A percentile compares a stretch with the other conserved stretches of the same genome.
Conservation (phyloP, 2,888 invertebrate species). For the Catotricha subobsoleta region DNA sequence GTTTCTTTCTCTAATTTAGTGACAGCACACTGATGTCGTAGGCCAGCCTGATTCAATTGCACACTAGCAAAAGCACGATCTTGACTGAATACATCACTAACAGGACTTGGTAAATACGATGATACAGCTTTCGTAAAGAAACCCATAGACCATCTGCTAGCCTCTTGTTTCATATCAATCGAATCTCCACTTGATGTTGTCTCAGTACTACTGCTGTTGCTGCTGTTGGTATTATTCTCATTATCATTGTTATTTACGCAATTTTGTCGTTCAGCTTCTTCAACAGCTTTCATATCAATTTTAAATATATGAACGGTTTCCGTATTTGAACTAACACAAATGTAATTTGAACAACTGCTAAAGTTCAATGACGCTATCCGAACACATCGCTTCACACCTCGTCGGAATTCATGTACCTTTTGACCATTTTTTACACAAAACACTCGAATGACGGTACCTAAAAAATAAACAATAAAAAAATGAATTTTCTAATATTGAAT, state of each 20-base stretch:
- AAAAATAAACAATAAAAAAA: too few relatives aligned
- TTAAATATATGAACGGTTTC: conserved; percentile 29
- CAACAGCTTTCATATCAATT: conserved; percentile 23
- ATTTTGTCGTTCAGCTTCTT: conserved; percentile 19
- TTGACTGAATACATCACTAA: conserved; percentile 27
- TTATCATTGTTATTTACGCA: conserved; percentile 6
- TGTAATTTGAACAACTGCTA: conserved; percentile 22
- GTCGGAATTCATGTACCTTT: conserved; percentile 27
- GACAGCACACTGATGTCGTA: conserved; percentile 25
- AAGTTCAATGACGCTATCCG: conserved; percentile 27
- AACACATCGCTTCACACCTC: conserved; percentile 27
- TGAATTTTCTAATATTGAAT: too few relatives aligned
- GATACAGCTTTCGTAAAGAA: conserved; percentile 27
- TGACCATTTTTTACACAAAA: conserved; percentile 29
- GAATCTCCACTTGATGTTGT: conserved; percentile 4
- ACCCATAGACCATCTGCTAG: conserved; percentile 18
- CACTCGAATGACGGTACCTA: conserved; percentile 29
- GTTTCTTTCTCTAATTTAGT: conserved; percentile 24
- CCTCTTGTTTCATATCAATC: neutral
- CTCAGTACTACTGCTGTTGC: neutral
- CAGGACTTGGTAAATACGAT: conserved; percentile 26
- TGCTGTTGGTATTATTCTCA: neutral
- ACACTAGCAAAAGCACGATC: conserved; percentile 29
- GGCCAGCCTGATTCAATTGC: conserved; percentile 23
- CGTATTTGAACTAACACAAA: conserved; percentile 28